phyloP scores from a whole-genome alignment of 1,140 invertebrate genomes.

The Diorhabda elongata region DNA sequence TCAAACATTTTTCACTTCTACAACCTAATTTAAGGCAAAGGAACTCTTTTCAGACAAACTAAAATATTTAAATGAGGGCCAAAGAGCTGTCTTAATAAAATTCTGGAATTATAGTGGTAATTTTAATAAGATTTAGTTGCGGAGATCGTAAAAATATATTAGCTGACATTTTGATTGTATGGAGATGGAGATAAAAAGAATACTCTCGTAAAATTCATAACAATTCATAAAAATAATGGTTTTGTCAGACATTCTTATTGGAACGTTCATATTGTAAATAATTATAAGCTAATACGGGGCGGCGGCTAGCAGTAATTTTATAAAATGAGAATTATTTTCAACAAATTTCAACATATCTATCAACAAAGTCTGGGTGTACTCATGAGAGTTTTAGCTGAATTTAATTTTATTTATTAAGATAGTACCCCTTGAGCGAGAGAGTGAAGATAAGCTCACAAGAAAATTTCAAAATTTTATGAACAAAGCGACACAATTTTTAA shows the following conservation, averaged over 20 bases:
- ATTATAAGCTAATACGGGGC: no score
- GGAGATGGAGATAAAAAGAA: not conserved
- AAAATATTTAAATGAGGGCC: conserved; percentile 10
- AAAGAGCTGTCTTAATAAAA: conserved; percentile 13
- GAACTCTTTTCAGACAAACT: conserved; percentile 9
- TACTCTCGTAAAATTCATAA: not conserved
- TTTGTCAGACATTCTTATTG: not conserved
- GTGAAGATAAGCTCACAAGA: no score
- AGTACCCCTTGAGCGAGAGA: no score
- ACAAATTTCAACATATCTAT: no score
- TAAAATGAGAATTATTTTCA: no score
- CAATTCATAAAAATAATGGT: not conserved
- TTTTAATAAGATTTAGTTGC: conserved; percentile 6
- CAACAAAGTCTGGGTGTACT: no score
- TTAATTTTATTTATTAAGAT: no score
- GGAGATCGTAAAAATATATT: not conserved
- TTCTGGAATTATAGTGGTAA: conserved; percentile 8
- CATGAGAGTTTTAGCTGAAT: no score
- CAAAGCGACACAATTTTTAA: no score
- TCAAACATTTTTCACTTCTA: conserved; percentile 11
- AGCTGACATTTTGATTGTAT: not conserved
- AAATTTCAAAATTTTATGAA: no score
- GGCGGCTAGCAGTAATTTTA: no score
- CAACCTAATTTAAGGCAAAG: not conserved
- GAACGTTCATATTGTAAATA: no score